Percentiles rank a stretch among this genome's conserved stretches.
These are phyloP conservation scores for Corvus moneduloides DNA, from an alignment of 2,113 vertebrate species.

Conservation along the genomic window DNA sequence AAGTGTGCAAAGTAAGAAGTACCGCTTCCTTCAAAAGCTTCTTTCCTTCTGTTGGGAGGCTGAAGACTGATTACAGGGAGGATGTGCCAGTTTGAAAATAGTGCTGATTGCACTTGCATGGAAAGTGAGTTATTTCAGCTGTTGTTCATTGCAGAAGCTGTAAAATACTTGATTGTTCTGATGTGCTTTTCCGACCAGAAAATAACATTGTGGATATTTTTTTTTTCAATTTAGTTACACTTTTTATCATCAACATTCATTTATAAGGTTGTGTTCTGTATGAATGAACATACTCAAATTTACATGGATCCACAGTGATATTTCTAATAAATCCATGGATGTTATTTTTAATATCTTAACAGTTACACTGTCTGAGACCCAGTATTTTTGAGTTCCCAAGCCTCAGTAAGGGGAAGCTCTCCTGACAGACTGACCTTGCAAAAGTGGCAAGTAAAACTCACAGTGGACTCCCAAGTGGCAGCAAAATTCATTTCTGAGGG, in stretches of 20 bases:
- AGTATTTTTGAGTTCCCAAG: conserved; percentile 15
- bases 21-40: conserved; percentile 12
- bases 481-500: conserved; percentile 17
- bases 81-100: conserved; percentile 37
- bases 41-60: conserved; percentile 23
- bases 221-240: background rate
- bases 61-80: conserved; percentile 3
- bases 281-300: background rate
- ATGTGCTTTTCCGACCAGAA: conserved; percentile 8
- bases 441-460: background rate
- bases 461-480: background rate
- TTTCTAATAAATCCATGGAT: conserved; percentile 30
- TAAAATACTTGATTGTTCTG: background rate
- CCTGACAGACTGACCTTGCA: background rate
- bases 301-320: background rate
- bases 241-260: background rate
- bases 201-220: background rate
- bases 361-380: background rate
- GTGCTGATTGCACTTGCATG: conserved; percentile 43
- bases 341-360: conserved; percentile 17
- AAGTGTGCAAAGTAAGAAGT: background rate
- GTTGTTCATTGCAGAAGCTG: conserved; percentile 18
- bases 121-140: conserved; percentile 43
- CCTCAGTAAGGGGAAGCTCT: background rate
- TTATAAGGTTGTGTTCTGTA: background rate